Evolutionary conservation across 2,113 vertebrate species (phyloP), one percentile per base, ranked within the genome.

Genomic region (Podiceps cristatus): DNA sequence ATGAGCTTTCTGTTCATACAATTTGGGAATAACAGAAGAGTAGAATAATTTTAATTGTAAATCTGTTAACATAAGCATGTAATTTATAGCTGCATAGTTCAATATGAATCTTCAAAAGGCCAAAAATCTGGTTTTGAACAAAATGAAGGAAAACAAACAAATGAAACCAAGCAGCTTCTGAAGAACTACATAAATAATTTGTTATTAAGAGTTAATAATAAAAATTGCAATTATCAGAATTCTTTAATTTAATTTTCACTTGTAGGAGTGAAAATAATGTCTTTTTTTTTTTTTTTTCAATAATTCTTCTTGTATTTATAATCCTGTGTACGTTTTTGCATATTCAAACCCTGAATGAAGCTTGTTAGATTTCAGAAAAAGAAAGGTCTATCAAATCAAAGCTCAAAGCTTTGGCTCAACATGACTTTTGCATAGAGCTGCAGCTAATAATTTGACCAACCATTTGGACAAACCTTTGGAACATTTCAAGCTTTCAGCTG

Each of bases 331-430:
- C 71, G 31, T 97, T 98, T 96, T 97, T 95, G 93, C 79, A 94
- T 97, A 97, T 96, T 97, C 42, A 96, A 86, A 96, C 90, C 90
- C 90, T 96, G 92, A 96, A 97, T 93, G 95, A 63, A 88, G 22
- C 47, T 60, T 96, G 37, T 92, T 78, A 84, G 49, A 66, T 78
- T 95, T 97, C 80, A 95, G 75, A 80, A 91, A 96, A 96, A 90
- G 56, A 96, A 96, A 96, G 47, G 52, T 77, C 28, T 84, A 78
- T 95, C 81, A 95, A 96, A 86, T 92, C 87, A 94, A 95, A 97
- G 88, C 91, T 91, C 75, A 86, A 93, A 95, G 56, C 73, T 97
- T 97, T 94, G 91, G 71, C 81, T 98, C 89, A 86, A 62, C 45
- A 33, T 86, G 88, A 82, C 75, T 96, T 94, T 95, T 96, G 92